Conservation (phyloP, 2,888 invertebrate species). For the Machimus atricapillus region DNA sequence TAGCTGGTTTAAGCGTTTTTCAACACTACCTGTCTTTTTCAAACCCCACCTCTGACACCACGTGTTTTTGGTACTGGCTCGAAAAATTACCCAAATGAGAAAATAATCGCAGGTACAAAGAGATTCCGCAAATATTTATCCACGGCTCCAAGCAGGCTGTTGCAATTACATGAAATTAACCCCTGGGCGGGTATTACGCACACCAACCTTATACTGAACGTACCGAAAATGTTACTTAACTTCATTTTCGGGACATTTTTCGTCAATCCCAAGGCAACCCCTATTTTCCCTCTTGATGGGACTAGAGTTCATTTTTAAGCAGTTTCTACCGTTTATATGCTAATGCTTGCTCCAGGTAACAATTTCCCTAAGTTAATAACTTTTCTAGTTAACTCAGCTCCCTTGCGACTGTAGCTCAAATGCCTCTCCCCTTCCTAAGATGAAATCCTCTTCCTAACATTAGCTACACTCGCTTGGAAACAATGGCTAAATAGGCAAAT, state of each 20-base stretch:
- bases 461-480: not conserved
- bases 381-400: constrained; percentile 12
- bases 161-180: constrained; percentile 2
- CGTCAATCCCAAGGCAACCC: not conserved
- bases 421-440: not conserved
- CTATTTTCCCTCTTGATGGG: not conserved
- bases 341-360: constrained; percentile 13
- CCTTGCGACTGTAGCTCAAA: not conserved
- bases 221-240: not conserved
- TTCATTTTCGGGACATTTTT: constrained; percentile 9
- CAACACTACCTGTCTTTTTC: not conserved
- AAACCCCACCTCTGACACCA: not conserved
- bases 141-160: not conserved
- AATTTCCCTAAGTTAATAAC: constrained; percentile 17
- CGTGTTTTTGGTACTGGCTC: not conserved
- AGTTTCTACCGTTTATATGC: constrained; percentile 5
- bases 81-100: not conserved
- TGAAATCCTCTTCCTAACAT: not conserved
- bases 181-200: not conserved
- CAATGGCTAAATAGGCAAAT: not conserved
- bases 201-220: not conserved
- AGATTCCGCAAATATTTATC: not conserved
- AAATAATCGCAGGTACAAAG: not conserved
- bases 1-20: not conserved
- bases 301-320: not conserved